Conservation (phyloP, 2,888 invertebrate genomes). For the Limenitis camilla region DNA sequence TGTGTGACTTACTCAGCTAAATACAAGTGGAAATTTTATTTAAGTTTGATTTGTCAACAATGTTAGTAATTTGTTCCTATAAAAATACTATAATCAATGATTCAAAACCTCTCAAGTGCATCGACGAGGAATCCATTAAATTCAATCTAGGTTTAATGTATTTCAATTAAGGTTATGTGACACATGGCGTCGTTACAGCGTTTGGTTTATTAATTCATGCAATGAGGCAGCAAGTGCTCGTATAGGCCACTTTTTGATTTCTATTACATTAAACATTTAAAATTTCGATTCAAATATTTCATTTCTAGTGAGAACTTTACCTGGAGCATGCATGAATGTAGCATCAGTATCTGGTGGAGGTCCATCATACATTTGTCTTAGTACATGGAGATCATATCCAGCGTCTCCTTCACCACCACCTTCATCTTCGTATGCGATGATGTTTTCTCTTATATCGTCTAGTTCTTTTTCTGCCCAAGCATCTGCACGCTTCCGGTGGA, state of each 20-base stretch:
- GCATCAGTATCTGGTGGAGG: constrained; percentile 72
- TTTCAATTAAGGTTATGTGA: constrained; percentile 3
- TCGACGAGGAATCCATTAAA: neutral
- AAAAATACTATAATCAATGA: too few species aligned
- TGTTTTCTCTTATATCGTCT: constrained; percentile 97
- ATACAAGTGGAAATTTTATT: too few species aligned
- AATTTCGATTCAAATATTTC: too few species aligned
- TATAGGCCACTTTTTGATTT: neutral
- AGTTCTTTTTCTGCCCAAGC: constrained; percentile 92
- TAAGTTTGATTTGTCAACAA: too few species aligned
- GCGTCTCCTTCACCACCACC: constrained; percentile 99
- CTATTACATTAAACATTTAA: neutral
- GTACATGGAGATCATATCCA: constrained; percentile 89
- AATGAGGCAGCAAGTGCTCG: neutral
- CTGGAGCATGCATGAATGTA: constrained; percentile 63
- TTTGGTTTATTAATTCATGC: neutral
- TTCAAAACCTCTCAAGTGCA: neutral
- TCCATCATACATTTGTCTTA: constrained; percentile 79
- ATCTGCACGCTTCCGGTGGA: constrained; percentile 90
- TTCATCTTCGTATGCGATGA: constrained; percentile 98
- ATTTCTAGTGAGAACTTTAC: constrained; percentile 34
- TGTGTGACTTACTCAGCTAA: too few species aligned
- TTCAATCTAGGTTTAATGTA: neutral
- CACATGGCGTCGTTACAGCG: neutral
- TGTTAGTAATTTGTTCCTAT: too few species aligned